Evolutionary conservation across 2,113 vertebrate species (phyloP).

Genomic region (Hippocampus guttulatus): DNA sequence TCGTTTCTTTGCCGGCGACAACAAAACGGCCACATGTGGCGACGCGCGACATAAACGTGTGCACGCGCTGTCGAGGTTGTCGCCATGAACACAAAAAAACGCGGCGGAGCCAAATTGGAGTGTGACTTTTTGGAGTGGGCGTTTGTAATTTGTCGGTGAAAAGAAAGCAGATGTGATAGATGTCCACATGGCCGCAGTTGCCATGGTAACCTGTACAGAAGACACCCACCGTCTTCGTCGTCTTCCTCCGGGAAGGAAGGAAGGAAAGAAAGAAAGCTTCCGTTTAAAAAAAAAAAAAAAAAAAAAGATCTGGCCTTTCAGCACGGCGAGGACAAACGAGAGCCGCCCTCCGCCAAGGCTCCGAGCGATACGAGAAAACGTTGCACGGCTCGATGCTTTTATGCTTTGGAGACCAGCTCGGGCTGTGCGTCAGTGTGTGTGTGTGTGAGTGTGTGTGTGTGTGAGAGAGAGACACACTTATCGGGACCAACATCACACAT

Average conservation of each 20-base stretch:
- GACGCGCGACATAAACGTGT: too few species aligned
- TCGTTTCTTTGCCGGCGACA: too few species aligned
- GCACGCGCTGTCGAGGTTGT: too few species aligned
- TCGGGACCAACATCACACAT: too few species aligned
- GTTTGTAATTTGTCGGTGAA: neutral
- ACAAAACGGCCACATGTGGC: too few species aligned
- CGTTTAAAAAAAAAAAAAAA: neutral
- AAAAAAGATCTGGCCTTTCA: neutral
- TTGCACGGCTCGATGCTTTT: too few species aligned
- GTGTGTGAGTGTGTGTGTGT: too few species aligned
- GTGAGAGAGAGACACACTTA: too few species aligned
- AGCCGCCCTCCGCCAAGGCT: neutral
- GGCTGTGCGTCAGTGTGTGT: too few species aligned
- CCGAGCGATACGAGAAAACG: neutral
- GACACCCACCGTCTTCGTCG: neutral
- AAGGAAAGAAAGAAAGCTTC: neutral
- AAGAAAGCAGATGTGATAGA: slow-evolving; percentile 1
- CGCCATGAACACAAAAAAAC: too few species aligned
- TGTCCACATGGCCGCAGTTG: neutral
- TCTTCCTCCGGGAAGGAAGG: neutral
- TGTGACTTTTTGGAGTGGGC: neutral
- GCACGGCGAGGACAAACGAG: neutral
- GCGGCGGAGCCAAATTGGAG: neutral
- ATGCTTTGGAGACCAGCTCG: too few species aligned
- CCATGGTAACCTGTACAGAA: neutral